Percentiles rank a stretch among this genome's conserved stretches.
Evolutionary conservation across 2,888 invertebrate genomes (phyloP).

Genomic region (Pseudoips prasinana): DNA sequence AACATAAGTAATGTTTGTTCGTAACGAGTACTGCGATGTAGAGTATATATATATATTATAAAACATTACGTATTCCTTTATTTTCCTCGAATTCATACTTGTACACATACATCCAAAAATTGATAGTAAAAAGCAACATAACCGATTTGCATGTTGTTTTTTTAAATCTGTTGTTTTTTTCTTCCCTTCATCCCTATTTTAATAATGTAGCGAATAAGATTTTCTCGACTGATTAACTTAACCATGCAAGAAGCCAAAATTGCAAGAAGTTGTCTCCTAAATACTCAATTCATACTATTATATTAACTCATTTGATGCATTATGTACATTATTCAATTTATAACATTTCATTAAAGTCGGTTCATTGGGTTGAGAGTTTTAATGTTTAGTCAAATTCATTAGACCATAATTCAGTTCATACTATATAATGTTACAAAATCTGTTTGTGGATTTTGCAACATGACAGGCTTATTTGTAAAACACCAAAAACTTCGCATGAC

Average conservation of each 20-base stretch:
- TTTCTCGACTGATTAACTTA: slow-evolving; percentile 36
- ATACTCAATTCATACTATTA: slow-evolving; percentile 31
- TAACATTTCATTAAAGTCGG: slow-evolving; percentile 36
- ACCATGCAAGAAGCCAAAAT: slow-evolving; percentile 23
- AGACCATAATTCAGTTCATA: too few species aligned
- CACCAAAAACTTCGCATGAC: too few species aligned
- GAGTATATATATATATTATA: slow-evolving; percentile 77
- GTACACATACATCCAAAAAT: slow-evolving; percentile 81
- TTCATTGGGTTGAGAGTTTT: slow-evolving; percentile 36
- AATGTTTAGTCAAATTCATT: slow-evolving; percentile 17
- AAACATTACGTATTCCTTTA: slow-evolving; percentile 79
- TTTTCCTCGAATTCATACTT: slow-evolving; percentile 80
- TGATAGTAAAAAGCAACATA: slow-evolving; percentile 82
- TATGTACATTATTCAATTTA: slow-evolving; percentile 37
- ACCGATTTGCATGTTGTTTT: slow-evolving; percentile 74
- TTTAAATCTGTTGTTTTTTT: slow-evolving; percentile 50
- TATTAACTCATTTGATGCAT: slow-evolving; percentile 34
- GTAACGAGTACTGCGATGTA: slow-evolving; percentile 79
- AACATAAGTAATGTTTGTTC: slow-evolving; percentile 79
- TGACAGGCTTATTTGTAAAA: too few species aligned
- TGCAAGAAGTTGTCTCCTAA: slow-evolving; percentile 23
- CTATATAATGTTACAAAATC: too few species aligned
- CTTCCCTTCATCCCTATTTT: slow-evolving; percentile 37
- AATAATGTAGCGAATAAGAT: slow-evolving; percentile 25
- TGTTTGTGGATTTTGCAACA: too few species aligned